These are phyloP conservation scores for Danaus melanippus DNA, from an alignment of 1,140 invertebrate genomes.

Conservation along the genomic window DNA sequence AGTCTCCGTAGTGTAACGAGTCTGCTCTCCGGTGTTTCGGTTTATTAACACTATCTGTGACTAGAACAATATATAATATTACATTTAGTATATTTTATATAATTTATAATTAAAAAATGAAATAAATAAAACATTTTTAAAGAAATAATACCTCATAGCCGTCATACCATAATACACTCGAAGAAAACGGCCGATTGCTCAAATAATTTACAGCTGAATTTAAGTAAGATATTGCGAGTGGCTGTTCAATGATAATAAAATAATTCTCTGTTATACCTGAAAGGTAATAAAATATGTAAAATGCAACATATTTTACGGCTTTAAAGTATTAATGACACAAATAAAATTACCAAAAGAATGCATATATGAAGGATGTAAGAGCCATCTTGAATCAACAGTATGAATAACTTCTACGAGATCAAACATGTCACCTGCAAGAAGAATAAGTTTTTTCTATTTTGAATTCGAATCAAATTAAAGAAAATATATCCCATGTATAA, in stretches of 20 bases:
- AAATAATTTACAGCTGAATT: slow-evolving; percentile 74
- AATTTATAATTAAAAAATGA: not conserved
- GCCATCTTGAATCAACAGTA: slow-evolving; percentile 80
- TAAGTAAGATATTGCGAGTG: slow-evolving; percentile 76
- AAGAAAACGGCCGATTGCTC: slow-evolving; percentile 74
- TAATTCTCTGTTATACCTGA: slow-evolving; percentile 84
- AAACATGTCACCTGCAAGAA: slow-evolving; percentile 76
- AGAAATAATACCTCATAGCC: slow-evolving; percentile 75
- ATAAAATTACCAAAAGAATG: slow-evolving; percentile 81
- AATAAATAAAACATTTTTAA: not conserved
- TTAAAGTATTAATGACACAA: not conserved
- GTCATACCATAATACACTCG: slow-evolving; percentile 80
- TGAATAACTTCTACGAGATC: slow-evolving; percentile 79
- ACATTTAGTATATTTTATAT: not conserved
- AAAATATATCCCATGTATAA: too few species aligned
- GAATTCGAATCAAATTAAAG: too few species aligned
- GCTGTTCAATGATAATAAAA: slow-evolving; percentile 88
- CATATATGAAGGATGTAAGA: slow-evolving; percentile 86
- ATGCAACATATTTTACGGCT: not conserved
- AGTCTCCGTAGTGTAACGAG: slow-evolving; percentile 77
- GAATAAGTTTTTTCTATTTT: not conserved
- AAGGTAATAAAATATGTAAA: slow-evolving; percentile 8
- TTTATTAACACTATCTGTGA: slow-evolving; percentile 83
- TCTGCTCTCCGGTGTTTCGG: slow-evolving; percentile 73
- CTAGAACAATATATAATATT: slow-evolving; percentile 56